These are phyloP conservation scores for Cryptosula pallasiana DNA, from an alignment of 2,888 invertebrate species.

Conservation along the genomic window DNA sequence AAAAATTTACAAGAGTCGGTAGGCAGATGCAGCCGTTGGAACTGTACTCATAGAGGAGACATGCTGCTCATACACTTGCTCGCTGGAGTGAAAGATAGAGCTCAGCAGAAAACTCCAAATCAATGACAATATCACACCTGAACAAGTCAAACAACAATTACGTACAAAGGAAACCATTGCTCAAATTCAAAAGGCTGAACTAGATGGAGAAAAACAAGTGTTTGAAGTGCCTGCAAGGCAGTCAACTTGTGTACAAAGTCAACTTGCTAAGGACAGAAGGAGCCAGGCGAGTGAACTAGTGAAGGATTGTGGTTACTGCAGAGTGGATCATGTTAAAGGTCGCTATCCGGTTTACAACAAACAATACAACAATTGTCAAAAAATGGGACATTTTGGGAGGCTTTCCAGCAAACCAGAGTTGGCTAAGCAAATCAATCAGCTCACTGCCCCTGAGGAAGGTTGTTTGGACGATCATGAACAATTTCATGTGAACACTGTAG, in stretches of 20 bases:
- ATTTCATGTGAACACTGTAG: conserved; percentile 18
- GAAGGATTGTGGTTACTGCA: neutral
- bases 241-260: neutral
- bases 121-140: neutral
- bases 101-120: neutral
- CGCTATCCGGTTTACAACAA: conserved; percentile 2
- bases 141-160: neutral
- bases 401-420: neutral
- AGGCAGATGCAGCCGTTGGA: too few relatives aligned
- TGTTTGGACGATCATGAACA: neutral
- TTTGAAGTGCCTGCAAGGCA: neutral
- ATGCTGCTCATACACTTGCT: too few relatives aligned
- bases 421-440: neutral
- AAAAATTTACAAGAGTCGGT: too few relatives aligned
- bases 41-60: too few relatives aligned
- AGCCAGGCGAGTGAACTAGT: neutral
- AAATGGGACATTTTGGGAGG: neutral
- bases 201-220: conserved; percentile 8
- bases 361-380: neutral
- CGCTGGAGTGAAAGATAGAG: conserved; percentile 13
- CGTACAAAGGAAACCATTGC: conserved; percentile 13
- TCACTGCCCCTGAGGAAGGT: neutral
- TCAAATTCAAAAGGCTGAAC: conserved; percentile 5
- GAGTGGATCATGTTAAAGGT: conserved; percentile 1
- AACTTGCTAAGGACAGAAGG: neutral